Percentiles rank a stretch among this genome's conserved stretches.
Conservation (phyloP, 2,888 invertebrate genomes). For the Melanargia galathea region DNA sequence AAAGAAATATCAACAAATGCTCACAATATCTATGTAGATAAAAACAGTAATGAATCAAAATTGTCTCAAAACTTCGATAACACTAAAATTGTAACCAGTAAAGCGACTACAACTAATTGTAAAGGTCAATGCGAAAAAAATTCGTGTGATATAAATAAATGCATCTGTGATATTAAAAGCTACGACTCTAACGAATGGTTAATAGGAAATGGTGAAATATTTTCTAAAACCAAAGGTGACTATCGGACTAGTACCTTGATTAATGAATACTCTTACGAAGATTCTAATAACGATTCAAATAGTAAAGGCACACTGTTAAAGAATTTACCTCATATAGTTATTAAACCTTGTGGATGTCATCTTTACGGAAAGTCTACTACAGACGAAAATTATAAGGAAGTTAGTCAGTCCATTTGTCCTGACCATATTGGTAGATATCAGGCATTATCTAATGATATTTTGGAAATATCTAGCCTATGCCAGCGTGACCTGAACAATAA, state of each 20-base stretch:
- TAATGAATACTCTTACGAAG: neutral
- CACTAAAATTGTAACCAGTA: constrained; percentile 44
- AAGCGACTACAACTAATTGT: constrained; percentile 52
- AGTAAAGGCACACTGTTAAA: constrained; percentile 19
- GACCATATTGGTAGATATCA: constrained; percentile 45
- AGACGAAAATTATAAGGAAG: constrained; percentile 46
- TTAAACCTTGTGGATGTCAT: constrained; percentile 45
- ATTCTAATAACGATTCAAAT: neutral
- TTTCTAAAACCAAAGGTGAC: constrained; percentile 10
- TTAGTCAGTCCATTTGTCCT: constrained; percentile 44
- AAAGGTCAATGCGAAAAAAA: constrained; percentile 43
- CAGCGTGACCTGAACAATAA: constrained; percentile 10
- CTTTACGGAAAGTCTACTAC: constrained; percentile 28
- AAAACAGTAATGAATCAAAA: constrained; percentile 1
- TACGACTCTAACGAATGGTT: constrained; percentile 37
- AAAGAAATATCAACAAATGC: neutral
- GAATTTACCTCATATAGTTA: constrained; percentile 46
- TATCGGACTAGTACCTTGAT: neutral
- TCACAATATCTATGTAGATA: neutral
- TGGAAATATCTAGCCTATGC: constrained; percentile 47
- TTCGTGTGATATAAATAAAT: constrained; percentile 49
- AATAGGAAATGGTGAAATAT: constrained; percentile 22
- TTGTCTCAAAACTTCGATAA: constrained; percentile 39
- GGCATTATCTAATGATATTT: constrained; percentile 46
- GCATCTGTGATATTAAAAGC: constrained; percentile 48